Conservation (phyloP, 2,888 invertebrate genomes). For the Athalia rosae region DNA sequence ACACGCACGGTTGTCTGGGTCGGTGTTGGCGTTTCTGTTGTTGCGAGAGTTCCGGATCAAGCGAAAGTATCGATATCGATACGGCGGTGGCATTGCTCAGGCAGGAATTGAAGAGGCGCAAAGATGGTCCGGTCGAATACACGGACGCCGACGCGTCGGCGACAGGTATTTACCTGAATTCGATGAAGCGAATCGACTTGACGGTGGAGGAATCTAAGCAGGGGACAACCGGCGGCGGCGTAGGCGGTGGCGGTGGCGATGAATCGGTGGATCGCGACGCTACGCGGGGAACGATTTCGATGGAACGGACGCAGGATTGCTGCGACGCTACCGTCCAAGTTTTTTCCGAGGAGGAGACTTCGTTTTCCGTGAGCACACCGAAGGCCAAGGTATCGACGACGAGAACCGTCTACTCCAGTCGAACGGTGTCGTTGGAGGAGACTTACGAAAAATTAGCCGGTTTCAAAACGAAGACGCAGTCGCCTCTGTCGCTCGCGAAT, state of each 20-base stretch:
- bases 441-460: constrained; percentile 23
- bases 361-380: not conserved
- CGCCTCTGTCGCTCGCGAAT: not conserved
- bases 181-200: not conserved
- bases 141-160: not conserved
- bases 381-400: constrained; percentile 3
- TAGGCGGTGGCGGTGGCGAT: too few relatives aligned
- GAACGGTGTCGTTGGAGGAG: not conserved
- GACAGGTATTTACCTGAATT: not conserved
- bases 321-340: not conserved
- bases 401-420: constrained; percentile 7
- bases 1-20: not conserved
- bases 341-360: not conserved
- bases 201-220: not conserved
- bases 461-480: not conserved
- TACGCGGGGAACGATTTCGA: not conserved
- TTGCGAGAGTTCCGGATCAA: constrained; percentile 21
- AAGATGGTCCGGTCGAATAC: constrained; percentile 15
- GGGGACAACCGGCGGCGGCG: too few relatives aligned
- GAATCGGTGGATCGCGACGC: too few relatives aligned
- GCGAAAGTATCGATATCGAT: constrained; percentile 28
- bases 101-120: not conserved
- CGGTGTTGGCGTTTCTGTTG: constrained; percentile 21
- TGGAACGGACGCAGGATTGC: not conserved
- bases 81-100: constrained; percentile 5